These are phyloP conservation scores for Parapristionchus giblindavisi DNA, from an alignment of 2,888 invertebrate genomes.

Conservation along the genomic window DNA sequence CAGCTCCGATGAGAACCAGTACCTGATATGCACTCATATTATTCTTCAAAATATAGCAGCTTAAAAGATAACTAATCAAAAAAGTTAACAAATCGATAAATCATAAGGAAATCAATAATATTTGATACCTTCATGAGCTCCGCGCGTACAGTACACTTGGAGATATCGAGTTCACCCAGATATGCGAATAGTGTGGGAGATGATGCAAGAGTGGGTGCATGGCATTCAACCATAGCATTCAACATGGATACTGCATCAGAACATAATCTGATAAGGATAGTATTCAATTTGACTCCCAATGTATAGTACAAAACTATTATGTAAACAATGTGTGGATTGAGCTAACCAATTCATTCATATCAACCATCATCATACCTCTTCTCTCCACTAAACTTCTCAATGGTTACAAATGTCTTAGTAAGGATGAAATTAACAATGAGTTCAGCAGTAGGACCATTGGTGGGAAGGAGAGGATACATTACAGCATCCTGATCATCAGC, in stretches of 20 bases:
- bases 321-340: too few relatives aligned
- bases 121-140: slow-evolving; percentile 36
- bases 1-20: slow-evolving; percentile 75
- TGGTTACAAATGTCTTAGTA: slow-evolving; percentile 77
- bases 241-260: slow-evolving; percentile 72
- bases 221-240: slow-evolving; percentile 73
- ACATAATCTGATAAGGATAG: slow-evolving; percentile 44
- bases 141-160: slow-evolving; percentile 38
- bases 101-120: background rate
- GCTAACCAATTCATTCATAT: background rate
- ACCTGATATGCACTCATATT: slow-evolving; percentile 73
- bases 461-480: slow-evolving; percentile 46
- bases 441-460: slow-evolving; percentile 41
- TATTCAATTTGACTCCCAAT: background rate
- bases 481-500: slow-evolving; percentile 32
- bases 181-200: slow-evolving; percentile 48
- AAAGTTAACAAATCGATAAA: background rate
- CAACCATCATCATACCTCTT: slow-evolving; percentile 45
- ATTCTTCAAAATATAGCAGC: background rate
- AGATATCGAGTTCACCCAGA: slow-evolving; percentile 42
- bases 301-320: background rate
- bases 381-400: slow-evolving; percentile 69
- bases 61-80: background rate
- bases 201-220: slow-evolving; percentile 47
- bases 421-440: slow-evolving; percentile 74